Conservation (phyloP, 2,797 vertebrate species). For the Gymnopithys bicolor region DNA sequence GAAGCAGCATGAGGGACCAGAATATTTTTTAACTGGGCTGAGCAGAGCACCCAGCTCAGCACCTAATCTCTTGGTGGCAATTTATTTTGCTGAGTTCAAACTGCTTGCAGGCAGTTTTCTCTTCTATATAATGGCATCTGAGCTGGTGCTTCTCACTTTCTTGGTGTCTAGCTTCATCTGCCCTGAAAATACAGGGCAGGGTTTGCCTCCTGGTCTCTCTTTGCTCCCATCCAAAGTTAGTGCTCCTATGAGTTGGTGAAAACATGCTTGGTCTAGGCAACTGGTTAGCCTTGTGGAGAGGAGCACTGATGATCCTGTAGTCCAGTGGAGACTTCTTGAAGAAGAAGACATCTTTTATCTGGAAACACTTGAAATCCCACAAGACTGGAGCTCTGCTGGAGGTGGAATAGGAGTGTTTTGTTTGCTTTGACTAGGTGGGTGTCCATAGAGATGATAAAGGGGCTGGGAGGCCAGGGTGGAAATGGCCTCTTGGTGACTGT, state of each 20-base stretch:
- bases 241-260: not conserved
- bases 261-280: not conserved
- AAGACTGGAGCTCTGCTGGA: not conserved
- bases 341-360: accelerated
- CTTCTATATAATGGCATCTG: not conserved
- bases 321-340: not conserved
- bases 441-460: not conserved
- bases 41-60: not conserved
- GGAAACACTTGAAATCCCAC: not conserved
- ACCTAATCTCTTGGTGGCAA: not conserved
- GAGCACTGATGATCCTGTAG: not conserved
- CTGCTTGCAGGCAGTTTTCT: not conserved
- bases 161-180: not conserved
- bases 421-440: not conserved
- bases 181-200: not conserved
- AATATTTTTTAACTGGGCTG: not conserved
- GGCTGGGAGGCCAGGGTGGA: not conserved
- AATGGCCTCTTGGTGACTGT: not conserved
- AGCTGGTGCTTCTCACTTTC: not conserved
- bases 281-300: not conserved
- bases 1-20: not conserved
- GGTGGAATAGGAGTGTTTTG: not conserved
- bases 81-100: not conserved
- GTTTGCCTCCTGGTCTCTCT: not conserved
- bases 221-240: not conserved